Conservation (phyloP, 2,888 invertebrate species). For the Apodemia duryi region DNA sequence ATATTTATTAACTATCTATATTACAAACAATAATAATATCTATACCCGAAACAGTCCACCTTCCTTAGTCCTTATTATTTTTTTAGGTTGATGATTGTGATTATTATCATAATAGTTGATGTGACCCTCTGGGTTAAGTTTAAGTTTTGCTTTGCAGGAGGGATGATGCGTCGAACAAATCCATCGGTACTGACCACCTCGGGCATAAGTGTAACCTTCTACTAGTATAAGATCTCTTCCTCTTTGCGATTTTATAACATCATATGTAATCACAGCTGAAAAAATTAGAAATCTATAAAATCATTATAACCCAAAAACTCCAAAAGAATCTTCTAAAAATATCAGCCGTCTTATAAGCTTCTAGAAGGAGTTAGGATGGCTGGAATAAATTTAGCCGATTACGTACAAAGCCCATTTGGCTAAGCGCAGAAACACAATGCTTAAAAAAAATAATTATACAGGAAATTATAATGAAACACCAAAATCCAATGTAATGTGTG, state of each 20-base stretch:
- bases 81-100: slow-evolving; percentile 40
- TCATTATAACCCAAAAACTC: too few relatives aligned
- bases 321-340: too few relatives aligned
- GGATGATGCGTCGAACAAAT: slow-evolving; percentile 42
- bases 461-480: too few relatives aligned
- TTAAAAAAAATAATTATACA: too few relatives aligned
- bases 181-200: slow-evolving; percentile 36
- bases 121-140: slow-evolving; percentile 33
- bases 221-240: slow-evolving; percentile 36
- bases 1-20: too few relatives aligned
- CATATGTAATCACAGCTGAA: slow-evolving; percentile 18
- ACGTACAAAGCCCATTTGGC: too few relatives aligned
- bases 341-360: too few relatives aligned
- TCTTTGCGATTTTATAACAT: slow-evolving; percentile 25
- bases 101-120: slow-evolving; percentile 32
- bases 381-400: too few relatives aligned
- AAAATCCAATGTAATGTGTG: too few relatives aligned
- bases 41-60: slow-evolving; percentile 24
- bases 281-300: neutral
- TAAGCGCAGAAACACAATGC: too few relatives aligned
- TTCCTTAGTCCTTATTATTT: slow-evolving; percentile 28
- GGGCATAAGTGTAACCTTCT: slow-evolving; percentile 39
- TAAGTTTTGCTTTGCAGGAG: slow-evolving; percentile 38
- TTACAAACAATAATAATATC: neutral
- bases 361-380: too few relatives aligned